Base-by-base conservation (phyloP, 2,113 vertebrate genomes). In the Triplophysa siluroides region DNA sequence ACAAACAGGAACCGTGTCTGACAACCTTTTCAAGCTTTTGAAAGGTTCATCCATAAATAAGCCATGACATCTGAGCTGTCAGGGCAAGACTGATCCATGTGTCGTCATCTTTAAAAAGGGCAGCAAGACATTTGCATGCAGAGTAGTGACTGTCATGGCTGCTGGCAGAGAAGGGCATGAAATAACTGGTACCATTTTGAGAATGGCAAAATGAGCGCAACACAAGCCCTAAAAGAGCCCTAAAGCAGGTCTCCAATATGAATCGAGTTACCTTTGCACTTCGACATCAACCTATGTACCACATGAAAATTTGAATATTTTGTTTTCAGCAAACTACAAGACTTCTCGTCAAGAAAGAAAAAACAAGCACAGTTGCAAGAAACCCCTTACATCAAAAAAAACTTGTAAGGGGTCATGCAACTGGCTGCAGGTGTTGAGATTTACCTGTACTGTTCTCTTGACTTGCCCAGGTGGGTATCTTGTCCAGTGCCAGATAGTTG, bases 401-500 rank as follows among this genome's bases (percentile, higher is more conserved):
- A 29, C 1, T 29, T 29, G 26, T 29, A 29, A 29, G 29, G 29
- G 45, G 45, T 47, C 45, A 47, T 47, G 45, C 14, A 50, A 50
- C 47, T 50, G 47, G 47, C 2, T 50, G 11, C 47, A 69, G 52
- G 7, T 14, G 2, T 23, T 24, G 18, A 23, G 19, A 67, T 70
- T 78, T 67, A 79, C 66, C 80, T 21, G 90, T 91, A 78, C 71
- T 88, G 81, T 89, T 94, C 85, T 93, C 85, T 89, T 96, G 91
- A 79, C 92, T 92, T 85, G 94, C 94, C 95, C 96, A 97, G 0
- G 94, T 92, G 1, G 92, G 88, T 78, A 99, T 95, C 88, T 87
- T 88, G 83, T 95, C 94, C 93, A 98, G 69, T 0, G 89, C 79
- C 85, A 95, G 86, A 58, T 94, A 96, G 19, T 94, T 93, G 76